Evolutionary conservation across 2,888 invertebrate species (phyloP), one percentile per base, ranked within the genome.

Genomic region (Rotaria sp.): DNA sequence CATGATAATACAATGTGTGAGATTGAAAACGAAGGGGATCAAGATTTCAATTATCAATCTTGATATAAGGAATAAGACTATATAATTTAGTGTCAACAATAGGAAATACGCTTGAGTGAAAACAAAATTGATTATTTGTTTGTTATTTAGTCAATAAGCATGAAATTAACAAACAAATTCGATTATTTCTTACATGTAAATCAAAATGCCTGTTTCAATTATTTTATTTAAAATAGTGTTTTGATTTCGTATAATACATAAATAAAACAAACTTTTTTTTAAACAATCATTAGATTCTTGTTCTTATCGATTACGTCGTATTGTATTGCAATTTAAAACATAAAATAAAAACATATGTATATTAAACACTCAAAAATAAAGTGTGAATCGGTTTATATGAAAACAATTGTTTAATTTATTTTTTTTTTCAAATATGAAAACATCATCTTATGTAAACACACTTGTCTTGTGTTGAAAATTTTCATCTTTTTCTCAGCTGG

Each of bases 371-470:
- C 24, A 50, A 24, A 24, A 24, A 52, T 24, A 26, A 26, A 26
- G 55, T 55, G 67, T 67, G 35, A 67, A 67, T 67, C 21, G 67
- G 21, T 35, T 38, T 35, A 35, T 35, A 35, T 67, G 35, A 18
- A 67, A 67, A 67, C 35, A 67, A 67, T 67, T 67, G 67, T 67
- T 67, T 67, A 67, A 35, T 35, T 67, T 67, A 67, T 67, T 67
- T 50, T 18, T 18, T n/a, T 45, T 45, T 57, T 57, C 35, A 67
- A 67, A 18, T 35, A 67, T 3, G 8, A 35, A 30, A 67, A 67
- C 35, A 67, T 67, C 35, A 35, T 67, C 21, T 15, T 18, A 35
- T 35, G 67, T 67, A 67, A 21, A 67, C 15, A 67, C 67, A 35
- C 35, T 21, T 30, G 35, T 35, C 18, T 67, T 35, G 26, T 67